phyloP scores from a whole-genome alignment of 2,888 invertebrate genomes.

The Phrixothrix hirtus region DNA sequence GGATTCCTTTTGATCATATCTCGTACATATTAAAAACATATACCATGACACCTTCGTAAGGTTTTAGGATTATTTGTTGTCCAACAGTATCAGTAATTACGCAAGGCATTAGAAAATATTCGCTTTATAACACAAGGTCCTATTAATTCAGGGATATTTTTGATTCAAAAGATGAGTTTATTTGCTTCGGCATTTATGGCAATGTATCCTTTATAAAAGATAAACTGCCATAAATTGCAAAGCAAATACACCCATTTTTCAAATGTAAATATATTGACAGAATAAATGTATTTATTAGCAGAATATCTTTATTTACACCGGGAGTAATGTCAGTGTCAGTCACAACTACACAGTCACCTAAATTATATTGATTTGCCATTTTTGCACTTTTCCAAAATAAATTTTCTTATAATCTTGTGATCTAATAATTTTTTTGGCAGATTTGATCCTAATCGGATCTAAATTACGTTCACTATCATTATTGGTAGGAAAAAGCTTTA shows the following conservation, averaged over 20 bases:
- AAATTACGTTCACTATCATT: background rate
- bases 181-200: too few relatives aligned
- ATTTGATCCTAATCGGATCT: too few relatives aligned
- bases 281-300: too few relatives aligned
- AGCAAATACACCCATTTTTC: too few relatives aligned
- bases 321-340: conserved; percentile 1
- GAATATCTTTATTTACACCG: background rate
- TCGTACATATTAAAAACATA: too few relatives aligned
- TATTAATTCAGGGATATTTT: background rate
- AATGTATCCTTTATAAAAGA: too few relatives aligned
- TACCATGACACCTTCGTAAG: background rate
- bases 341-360: background rate
- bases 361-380: background rate
- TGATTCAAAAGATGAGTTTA: too few relatives aligned
- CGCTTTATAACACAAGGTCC: background rate
- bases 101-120: background rate
- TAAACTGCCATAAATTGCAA: too few relatives aligned
- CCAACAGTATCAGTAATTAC: background rate
- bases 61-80: background rate
- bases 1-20: too few relatives aligned
- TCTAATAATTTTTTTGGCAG: background rate
- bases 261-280: too few relatives aligned
- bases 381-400: background rate
- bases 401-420: background rate
- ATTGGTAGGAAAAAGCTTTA: background rate